Percentiles rank a stretch among this genome's conserved stretches.
phyloP scores from a whole-genome alignment of 2,888 invertebrate species.

The Ypsolopha sequella region DNA sequence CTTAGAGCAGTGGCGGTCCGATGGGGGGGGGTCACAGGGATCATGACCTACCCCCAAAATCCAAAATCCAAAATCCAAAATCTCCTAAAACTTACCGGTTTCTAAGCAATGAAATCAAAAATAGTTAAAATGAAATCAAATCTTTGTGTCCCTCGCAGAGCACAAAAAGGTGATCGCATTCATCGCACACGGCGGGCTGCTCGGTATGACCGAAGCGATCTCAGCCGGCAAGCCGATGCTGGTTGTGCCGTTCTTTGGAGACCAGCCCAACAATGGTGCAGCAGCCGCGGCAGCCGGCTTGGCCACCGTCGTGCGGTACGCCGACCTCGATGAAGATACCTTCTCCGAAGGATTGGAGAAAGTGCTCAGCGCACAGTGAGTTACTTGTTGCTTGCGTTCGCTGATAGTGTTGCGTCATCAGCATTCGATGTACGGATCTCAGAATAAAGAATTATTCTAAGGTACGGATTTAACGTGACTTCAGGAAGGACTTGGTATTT shows the following conservation, averaged over 20 bases:
- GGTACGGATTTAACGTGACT: too few relatives aligned
- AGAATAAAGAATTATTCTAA: too few relatives aligned
- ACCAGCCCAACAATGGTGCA: constrained; percentile 70
- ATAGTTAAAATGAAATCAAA: too few relatives aligned
- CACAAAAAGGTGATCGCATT: constrained; percentile 73
- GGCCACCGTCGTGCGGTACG: constrained; percentile 59
- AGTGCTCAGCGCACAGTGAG: constrained; percentile 69
- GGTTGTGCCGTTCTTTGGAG: constrained; percentile 74
- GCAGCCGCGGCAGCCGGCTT: constrained; percentile 62
- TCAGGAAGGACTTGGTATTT: too few relatives aligned
- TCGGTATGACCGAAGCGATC: constrained; percentile 73
- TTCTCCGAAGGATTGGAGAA: constrained; percentile 58
- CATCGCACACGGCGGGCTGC: constrained; percentile 72
- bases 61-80: too few relatives aligned
- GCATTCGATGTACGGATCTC: too few relatives aligned
- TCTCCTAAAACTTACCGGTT: too few relatives aligned
- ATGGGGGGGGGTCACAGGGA: too few relatives aligned
- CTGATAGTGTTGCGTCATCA: too few relatives aligned
- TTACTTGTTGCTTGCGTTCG: constrained; percentile 10
- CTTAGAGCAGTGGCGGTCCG: too few relatives aligned
- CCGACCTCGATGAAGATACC: constrained; percentile 58
- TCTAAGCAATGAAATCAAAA: too few relatives aligned
- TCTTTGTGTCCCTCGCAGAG: constrained; percentile 45
- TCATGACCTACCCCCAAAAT: too few relatives aligned
- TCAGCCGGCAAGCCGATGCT: constrained; percentile 73